Conservation (phyloP, 2,888 invertebrate genomes). For the Eudasyphora cyanicolor region DNA sequence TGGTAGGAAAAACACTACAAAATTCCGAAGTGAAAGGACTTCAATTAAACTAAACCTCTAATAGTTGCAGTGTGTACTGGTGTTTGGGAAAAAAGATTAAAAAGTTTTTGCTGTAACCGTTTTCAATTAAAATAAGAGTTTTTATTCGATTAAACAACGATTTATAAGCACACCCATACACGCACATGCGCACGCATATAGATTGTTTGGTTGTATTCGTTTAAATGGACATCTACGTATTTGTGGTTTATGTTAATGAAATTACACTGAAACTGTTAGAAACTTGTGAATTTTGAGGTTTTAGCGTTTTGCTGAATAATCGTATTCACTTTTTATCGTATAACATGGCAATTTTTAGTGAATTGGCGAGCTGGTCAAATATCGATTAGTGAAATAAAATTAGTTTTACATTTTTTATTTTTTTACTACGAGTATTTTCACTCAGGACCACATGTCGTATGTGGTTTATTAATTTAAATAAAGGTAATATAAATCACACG, state of each 20-base stretch:
- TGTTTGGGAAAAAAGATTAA: not conserved
- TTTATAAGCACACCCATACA: not conserved
- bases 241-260: slow-evolving; percentile 19
- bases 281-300: not conserved
- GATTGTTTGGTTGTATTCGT: too few species aligned
- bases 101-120: slow-evolving; percentile 2
- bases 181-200: not conserved
- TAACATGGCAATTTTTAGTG: too few species aligned
- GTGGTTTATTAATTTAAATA: too few species aligned
- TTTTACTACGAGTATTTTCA: too few species aligned
- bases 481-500: too few species aligned
- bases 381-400: too few species aligned
- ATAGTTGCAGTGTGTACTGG: not conserved
- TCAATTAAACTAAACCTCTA: slow-evolving; percentile 27
- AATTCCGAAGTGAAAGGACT: slow-evolving; percentile 7
- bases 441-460: too few species aligned
- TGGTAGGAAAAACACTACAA: not conserved
- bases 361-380: too few species aligned
- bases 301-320: not conserved
- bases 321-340: too few species aligned
- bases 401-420: too few species aligned
- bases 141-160: slow-evolving; percentile 17
- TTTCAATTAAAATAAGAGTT: slow-evolving; percentile 21
- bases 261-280: not conserved
- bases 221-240: too few species aligned